Evolutionary conservation across 2,797 vertebrate species (phyloP), one percentile per base, ranked within the genome.

Genomic region (Okamejei kenojei): DNA sequence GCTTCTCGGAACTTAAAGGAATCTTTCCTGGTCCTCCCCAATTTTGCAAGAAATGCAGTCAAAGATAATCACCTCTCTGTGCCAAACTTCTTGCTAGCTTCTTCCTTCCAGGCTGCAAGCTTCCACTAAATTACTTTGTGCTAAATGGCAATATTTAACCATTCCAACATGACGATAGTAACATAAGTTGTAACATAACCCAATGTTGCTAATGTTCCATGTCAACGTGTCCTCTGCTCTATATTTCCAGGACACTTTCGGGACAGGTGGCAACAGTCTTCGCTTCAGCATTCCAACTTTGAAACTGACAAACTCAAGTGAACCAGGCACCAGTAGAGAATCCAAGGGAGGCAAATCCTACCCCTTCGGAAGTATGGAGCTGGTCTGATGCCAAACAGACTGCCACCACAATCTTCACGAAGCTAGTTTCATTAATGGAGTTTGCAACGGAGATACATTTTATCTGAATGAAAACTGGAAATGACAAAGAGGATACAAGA

Each of bases 381-480:
- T 92, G 3, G 90, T 76, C 65, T 92, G 90, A 92, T 71, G 54
- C 38, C 21, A 58, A n/a, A 45, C 68, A 29, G 23, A 92, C 23
- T 11, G 15, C 71, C 23, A 26, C 3, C 19, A 74, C 21, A 91
- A 91, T 45, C 29, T 17, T 73, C 32, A 19, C 19, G 29, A 45
- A 91, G 35, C 65, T 71, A 74, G 2, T 21, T 58, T 58, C 35
- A 45, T 5, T 54, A 54, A 84, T 58, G 90, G 90, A 92, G 71
- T 92, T 74, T 73, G 65, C 90, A 92, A 74, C 90, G 54, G 35
- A 76, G 71, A 74, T 74, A 26, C 11, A 54, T 45, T 76, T 74
- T 92, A 45, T 92, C 32, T 29, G 68, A 91, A 91, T 29, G 90
- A 74, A 91, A 91, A 91, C 90, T 91, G 90, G 90, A 91, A 91